phyloP scores from a whole-genome alignment of 2,888 invertebrate species.

The Melolontha melolontha region DNA sequence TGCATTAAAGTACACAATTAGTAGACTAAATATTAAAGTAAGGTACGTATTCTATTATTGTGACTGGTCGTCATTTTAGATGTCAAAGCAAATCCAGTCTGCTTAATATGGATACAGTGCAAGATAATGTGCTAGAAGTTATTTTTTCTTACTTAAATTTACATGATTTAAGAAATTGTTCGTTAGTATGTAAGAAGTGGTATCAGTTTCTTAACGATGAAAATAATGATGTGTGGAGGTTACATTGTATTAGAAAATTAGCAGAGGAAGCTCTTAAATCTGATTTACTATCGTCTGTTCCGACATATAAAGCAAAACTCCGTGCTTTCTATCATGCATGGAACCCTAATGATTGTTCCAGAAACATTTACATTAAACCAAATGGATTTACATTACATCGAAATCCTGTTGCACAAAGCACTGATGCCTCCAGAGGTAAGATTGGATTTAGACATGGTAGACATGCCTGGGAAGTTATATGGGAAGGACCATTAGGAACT shows the following conservation, averaged over 20 bases:
- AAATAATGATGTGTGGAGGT: constrained; percentile 95
- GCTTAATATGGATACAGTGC: constrained; percentile 70
- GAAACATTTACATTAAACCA: constrained; percentile 95
- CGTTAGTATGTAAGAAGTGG: constrained; percentile 95
- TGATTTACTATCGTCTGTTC: constrained; percentile 87
- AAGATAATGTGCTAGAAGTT: constrained; percentile 86
- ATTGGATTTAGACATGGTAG: constrained; percentile 91
- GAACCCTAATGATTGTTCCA: constrained; percentile 97
- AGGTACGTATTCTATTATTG: constrained; percentile 35
- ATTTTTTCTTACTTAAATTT: constrained; percentile 93
- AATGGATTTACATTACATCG: constrained; percentile 98
- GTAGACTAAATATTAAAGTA: too few relatives aligned
- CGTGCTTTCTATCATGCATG: constrained; percentile 95
- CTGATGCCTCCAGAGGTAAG: constrained; percentile 93
- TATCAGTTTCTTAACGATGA: constrained; percentile 90
- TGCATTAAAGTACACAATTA: background rate
- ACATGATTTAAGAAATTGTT: constrained; percentile 88
- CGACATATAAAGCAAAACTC: constrained; percentile 93
- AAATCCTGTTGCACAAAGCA: constrained; percentile 98
- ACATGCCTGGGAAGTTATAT: constrained; percentile 98
- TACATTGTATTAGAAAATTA: constrained; percentile 87
- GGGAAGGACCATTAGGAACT: constrained; percentile 98
- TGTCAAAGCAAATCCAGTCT: constrained; percentile 39
- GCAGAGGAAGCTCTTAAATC: constrained; percentile 91
- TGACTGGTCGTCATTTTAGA: constrained; percentile 24